Conservation (phyloP, 2,888 invertebrate genomes). For the Tuberolachnus salignus region DNA sequence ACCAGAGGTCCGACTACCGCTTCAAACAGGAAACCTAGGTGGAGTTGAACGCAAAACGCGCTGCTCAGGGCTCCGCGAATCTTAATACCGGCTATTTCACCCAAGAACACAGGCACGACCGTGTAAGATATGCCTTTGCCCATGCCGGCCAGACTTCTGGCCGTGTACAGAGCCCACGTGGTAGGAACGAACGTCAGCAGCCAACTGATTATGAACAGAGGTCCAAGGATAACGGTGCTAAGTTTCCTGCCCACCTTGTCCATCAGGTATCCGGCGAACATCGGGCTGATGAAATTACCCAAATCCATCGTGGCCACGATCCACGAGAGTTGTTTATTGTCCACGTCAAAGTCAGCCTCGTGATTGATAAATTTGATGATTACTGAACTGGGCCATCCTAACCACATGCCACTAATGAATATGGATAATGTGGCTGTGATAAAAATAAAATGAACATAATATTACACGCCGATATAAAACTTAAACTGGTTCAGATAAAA, state of each 20-base stretch:
- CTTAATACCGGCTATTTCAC: slow-evolving; percentile 60
- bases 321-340: slow-evolving; percentile 58
- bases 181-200: slow-evolving; percentile 61
- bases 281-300: slow-evolving; percentile 60
- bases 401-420: slow-evolving; percentile 59
- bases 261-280: slow-evolving; percentile 60
- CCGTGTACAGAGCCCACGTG: slow-evolving; percentile 59
- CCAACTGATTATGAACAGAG: slow-evolving; percentile 63
- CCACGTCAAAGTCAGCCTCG: slow-evolving; percentile 57
- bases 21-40: slow-evolving; percentile 59
- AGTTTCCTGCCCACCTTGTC: slow-evolving; percentile 59
- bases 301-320: slow-evolving; percentile 60
- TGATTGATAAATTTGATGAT: slow-evolving; percentile 57
- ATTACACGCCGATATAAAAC: too few relatives aligned
- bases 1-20: slow-evolving; percentile 57
- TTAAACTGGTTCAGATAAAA: too few relatives aligned
- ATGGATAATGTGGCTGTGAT: slow-evolving; percentile 59
- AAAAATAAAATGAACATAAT: too few relatives aligned
- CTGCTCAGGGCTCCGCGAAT: slow-evolving; percentile 60
- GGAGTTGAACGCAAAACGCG: slow-evolving; percentile 59
- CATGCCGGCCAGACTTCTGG: slow-evolving; percentile 59
- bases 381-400: slow-evolving; percentile 60
- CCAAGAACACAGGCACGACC: slow-evolving; percentile 60
- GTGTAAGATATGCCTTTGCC: slow-evolving; percentile 60
- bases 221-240: slow-evolving; percentile 61